Base-by-base conservation (phyloP, 2,797 vertebrate genomes). In the Crocidura indochinensis region DNA sequence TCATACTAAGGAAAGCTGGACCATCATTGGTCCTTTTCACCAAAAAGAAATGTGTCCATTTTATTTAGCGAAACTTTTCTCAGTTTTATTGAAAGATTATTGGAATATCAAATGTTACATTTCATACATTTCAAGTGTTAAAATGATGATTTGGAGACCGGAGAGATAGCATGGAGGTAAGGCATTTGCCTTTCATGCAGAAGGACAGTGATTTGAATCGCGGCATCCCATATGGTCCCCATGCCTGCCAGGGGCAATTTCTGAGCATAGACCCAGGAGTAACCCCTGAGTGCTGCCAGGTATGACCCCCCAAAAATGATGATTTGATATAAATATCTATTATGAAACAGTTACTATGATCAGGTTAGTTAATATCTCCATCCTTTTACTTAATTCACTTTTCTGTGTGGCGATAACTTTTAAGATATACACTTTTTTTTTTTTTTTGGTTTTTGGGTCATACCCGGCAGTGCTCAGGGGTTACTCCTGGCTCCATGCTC, bases 1-100 rank as follows among this genome's bases (percentile, higher is more conserved):
- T 90, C 2, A 8, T 56, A 24, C 90, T 85, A 38, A 78, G 9
- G 53, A 24, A 4, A 88, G 62, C n/a, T 74, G 88, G 88, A 27
- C 14, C 3, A 72, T 26, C 74, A 64, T 87, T 51, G 90, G 82
- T 69, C 67, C 56, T 56, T n/a, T 4, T 72, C 47, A 77, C 49
- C 29, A 73, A 9, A n/a, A 4, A 19, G 38, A 85, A 80, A 72
- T 78, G 31, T 5, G 3, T 26, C 24, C 6, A 27, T 65, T 65
- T 26, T 10, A n/a, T 27, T 65, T 65, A 65, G 26, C 27, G 7
- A 65, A 65, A 6, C 64, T 27, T 26, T 65, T 65, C 27, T 27
- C 2, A 10, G 24, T 11, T 65, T 65, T 65, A 65, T 26, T 65
- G 64, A 65, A n/a, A 65, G 24, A n/a, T 65, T 12, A 65, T 65